Percentiles rank a stretch among this genome's conserved stretches.
These are phyloP conservation scores for Rhinogobius similis DNA, from an alignment of 2,113 vertebrate species.

Conservation along the genomic window DNA sequence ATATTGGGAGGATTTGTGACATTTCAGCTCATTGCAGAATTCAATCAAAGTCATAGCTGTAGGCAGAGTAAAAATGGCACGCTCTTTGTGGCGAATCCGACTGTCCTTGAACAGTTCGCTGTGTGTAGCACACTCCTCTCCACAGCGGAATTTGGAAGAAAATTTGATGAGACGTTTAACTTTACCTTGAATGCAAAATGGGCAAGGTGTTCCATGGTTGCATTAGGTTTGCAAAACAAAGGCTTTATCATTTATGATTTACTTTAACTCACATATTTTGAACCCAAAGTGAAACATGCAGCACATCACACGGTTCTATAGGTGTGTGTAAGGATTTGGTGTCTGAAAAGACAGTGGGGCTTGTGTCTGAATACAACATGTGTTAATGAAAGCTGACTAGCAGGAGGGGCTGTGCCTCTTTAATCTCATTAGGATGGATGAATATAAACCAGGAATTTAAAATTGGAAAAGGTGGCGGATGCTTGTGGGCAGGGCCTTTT, in stretches of 20 bases:
- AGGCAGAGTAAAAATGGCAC: slow-evolving; percentile 60
- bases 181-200: slow-evolving; percentile 60
- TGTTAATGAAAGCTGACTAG: slow-evolving; percentile 31
- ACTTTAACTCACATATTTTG: background rate
- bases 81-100: slow-evolving; percentile 66
- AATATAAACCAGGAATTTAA: slow-evolving; percentile 63
- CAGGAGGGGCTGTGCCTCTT: slow-evolving; percentile 45
- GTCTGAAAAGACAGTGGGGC: background rate
- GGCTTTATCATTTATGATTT: slow-evolving; percentile 19
- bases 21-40: slow-evolving; percentile 73
- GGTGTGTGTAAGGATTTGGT: background rate
- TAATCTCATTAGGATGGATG: slow-evolving; percentile 67
- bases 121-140: slow-evolving; percentile 45
- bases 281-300: slow-evolving; percentile 3
- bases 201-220: slow-evolving; percentile 25
- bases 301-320: background rate
- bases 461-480: slow-evolving; percentile 2
- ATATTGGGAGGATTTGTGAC: slow-evolving; percentile 66
- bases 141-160: slow-evolving; percentile 46
- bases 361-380: slow-evolving; percentile 20
- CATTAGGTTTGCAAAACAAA: slow-evolving; percentile 10
- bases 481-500: slow-evolving; percentile 47
- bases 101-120: slow-evolving; percentile 64
- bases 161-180: slow-evolving; percentile 65
- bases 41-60: slow-evolving; percentile 71